Evolutionary conservation across 2,797 vertebrate genomes (phyloP), one percentile per base, ranked within the genome.

Genomic region (Parauchenoglanis ngamensis): DNA sequence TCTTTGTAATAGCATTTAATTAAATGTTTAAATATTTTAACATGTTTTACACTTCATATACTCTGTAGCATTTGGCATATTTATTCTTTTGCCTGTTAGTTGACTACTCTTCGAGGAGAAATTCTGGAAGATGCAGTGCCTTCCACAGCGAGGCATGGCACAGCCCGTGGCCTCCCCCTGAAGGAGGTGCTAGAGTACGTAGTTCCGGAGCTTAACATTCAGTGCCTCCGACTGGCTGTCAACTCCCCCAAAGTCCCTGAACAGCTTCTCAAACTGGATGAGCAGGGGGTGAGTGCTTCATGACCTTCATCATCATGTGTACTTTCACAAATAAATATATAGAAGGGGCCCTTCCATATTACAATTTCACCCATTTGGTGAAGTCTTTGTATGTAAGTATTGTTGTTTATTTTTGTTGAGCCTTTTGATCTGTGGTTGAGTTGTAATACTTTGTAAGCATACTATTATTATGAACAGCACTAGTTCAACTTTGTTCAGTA

Each of bases 181-280:
- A 99, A 98, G 91, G 98, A 99, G 88, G 97, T 99, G 1, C 95
- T 99, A 13, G 98, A 99, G 84, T 99, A 98, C 1, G 97, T 99
- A 83, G 94, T 99, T 90, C 98, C 98, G 0, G 98, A 99, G 92
- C 95, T 99, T 77, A 97, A 97, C 87, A 97, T 98, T 91, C 96
- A 94, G 90, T 98, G 97, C 93, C 95, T 99, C 87, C 95, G 98
- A 63, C 96, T 98, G 92, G 97, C 98, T 87, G 93, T 97, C 87
- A 97, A 88, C 93, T 97, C 98, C 0, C 97, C 97, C 81, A 97
- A 97, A 93, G 98, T 99, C 89, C 94, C 96, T 0, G 98, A 99
- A 87, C 98, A 99, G 89, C 96, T 99, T 10, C 97, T 99, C 79
- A 98, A 98, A 92, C 94, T 99, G 72, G 98, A 99, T 82, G 98